phyloP scores from a whole-genome alignment of 2,113 vertebrate genomes.

The rabbit (Oryctolagus cuniculus) region DNA sequence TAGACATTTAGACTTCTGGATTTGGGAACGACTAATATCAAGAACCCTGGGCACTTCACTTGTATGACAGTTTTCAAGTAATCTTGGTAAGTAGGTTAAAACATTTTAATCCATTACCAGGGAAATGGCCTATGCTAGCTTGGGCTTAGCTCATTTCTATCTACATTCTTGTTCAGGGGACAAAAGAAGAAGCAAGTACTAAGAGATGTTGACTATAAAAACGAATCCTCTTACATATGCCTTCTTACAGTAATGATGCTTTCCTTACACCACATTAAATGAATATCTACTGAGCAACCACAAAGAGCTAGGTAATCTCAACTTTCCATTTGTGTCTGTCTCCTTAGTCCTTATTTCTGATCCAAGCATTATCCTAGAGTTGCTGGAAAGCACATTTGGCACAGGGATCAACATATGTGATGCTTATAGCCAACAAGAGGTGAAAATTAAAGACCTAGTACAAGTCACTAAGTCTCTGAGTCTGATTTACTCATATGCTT shows the following conservation, averaged over 20 bases:
- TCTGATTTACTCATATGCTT: background rate
- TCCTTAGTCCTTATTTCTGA: background rate
- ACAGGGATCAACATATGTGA: background rate
- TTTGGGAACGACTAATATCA: background rate
- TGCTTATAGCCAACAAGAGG: background rate
- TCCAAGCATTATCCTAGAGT: background rate
- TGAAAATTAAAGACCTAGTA: background rate
- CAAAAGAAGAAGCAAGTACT: background rate
- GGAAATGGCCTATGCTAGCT: background rate
- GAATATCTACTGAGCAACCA: background rate
- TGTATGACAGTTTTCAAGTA: conserved; percentile 39
- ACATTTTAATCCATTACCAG: background rate
- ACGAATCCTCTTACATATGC: background rate
- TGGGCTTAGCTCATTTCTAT: background rate
- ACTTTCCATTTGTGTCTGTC: background rate
- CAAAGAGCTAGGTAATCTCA: background rate
- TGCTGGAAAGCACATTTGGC: background rate
- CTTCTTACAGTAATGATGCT: background rate
- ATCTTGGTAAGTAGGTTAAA: background rate
- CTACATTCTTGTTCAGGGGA: background rate
- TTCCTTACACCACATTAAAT: background rate
- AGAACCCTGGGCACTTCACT: background rate
- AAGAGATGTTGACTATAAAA: background rate
- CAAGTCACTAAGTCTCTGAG: background rate
- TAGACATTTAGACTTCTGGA: background rate